Base-by-base conservation (phyloP, 2,888 invertebrate species). In the Acronicta aceris region DNA sequence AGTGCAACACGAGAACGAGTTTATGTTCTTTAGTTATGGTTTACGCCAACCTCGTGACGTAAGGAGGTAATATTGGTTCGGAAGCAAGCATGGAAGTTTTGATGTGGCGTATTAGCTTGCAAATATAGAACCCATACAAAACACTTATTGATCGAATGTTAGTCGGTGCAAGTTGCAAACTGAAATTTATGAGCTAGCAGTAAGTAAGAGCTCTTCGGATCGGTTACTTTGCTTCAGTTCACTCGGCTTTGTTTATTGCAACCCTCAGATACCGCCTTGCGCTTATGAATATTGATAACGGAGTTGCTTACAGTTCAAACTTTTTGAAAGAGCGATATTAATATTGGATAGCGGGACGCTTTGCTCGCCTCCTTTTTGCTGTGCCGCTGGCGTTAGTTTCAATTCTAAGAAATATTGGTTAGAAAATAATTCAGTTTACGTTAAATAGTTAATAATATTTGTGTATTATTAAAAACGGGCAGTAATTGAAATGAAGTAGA, bases 81-180 rank as follows among this genome's bases (percentile, higher is more conserved):
- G 81, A 86, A 88, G 86, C 87, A 88, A 84, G 87, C 88, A 86
- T 83, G 84, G 84, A 89, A 92, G 90, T 93, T 92, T 88, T 86
- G 89, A 89, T 89, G 86, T 90, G 88, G 89, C 86, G 84, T 93
- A 93, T 94, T 92, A 93, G 87, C 89, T 93, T 91, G 92, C 92
- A 93, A 93, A 93, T 93, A 93, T 90, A 89, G 93, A 94, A 91
- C 83, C 94, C 92, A 87, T 94, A 93, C 92, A 94, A 94, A 93
- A 92, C 85, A 87, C 89, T 89, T 93, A 94, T 93, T 93, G 93
- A 94, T 94, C 93, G 91, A 92, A 91, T 89, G 90, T 89, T 91
- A 85, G 88, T 85, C 88, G 84, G 83, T 90, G 91, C 92, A 91
- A 94, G 86, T 94, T 93, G 89, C 89, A 92, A 94, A 93, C 92